phyloP scores from a whole-genome alignment of 2,797 vertebrate genomes.

The Ctenopoma multispine region DNA sequence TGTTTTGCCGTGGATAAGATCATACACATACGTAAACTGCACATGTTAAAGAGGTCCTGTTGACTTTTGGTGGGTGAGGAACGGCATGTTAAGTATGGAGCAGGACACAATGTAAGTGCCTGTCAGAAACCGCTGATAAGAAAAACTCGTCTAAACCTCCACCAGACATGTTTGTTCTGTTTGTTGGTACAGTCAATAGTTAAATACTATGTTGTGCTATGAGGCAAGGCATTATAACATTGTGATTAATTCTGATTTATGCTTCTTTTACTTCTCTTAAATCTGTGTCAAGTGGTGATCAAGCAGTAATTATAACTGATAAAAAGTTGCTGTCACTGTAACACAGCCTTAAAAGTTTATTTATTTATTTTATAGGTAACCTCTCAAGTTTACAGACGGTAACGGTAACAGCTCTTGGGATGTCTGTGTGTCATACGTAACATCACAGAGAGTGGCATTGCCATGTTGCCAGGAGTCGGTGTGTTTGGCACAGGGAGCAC shows the following conservation, averaged over 20 bases:
- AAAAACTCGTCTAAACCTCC: constrained; percentile 17
- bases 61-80: constrained; percentile 46
- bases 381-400: too few relatives aligned
- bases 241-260: neutral
- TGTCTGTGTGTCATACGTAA: constrained; percentile 51
- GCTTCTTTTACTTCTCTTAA: neutral
- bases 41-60: constrained; percentile 18
- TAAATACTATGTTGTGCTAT: neutral
- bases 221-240: neutral
- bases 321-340: neutral
- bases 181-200: constrained; percentile 15
- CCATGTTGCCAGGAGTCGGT: constrained; percentile 95
- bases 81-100: constrained; percentile 66
- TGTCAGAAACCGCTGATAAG: constrained; percentile 40
- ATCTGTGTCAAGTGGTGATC: neutral
- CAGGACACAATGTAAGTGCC: constrained; percentile 41
- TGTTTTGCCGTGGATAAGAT: neutral
- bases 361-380: constrained; percentile 41
- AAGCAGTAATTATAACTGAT: neutral
- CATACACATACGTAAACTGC: neutral
- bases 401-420: constrained; percentile 28
- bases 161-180: constrained; percentile 30
- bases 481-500: constrained; percentile 97
- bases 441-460: constrained; percentile 47
- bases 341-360: constrained; percentile 3